Conservation (phyloP, 2,797 vertebrate genomes). For the Myotis pilosus region DNA sequence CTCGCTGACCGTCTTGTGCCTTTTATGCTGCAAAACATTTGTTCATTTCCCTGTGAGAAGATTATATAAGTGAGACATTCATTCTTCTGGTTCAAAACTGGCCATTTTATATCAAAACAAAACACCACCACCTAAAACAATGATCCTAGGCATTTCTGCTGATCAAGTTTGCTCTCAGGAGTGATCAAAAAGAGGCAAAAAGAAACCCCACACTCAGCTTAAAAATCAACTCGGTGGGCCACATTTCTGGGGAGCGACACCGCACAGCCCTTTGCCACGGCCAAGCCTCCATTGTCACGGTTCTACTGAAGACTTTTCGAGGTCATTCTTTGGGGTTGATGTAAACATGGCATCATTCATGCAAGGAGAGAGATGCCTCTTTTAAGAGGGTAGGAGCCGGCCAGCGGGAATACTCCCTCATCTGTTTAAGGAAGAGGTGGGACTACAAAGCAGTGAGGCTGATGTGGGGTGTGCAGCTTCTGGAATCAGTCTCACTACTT, state of each 20-base stretch:
- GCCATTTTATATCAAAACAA: background rate
- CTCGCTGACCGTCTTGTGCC: conserved; percentile 14
- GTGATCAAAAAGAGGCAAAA: background rate
- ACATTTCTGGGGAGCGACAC: background rate
- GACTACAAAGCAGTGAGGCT: conserved; percentile 33
- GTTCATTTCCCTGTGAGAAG: background rate
- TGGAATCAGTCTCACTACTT: conserved; percentile 53
- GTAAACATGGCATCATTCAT: background rate
- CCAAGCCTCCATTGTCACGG: background rate
- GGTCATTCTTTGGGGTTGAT: background rate
- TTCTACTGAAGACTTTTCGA: background rate
- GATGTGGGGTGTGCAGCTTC: conserved; percentile 1
- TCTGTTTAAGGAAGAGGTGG: background rate
- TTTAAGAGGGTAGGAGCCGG: background rate
- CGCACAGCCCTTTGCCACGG: background rate
- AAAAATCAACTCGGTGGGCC: background rate
- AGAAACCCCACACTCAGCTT: background rate
- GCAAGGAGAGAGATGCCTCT: background rate
- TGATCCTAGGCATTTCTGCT: background rate
- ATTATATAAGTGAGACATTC: conserved; percentile 17
- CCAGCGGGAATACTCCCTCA: background rate
- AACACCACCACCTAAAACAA: background rate
- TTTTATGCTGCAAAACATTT: conserved; percentile 41
- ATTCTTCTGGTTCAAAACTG: background rate
- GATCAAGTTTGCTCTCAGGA: background rate